Conservation (phyloP, 2,888 invertebrate genomes). For the Amblyjoppa fuscipennis region DNA sequence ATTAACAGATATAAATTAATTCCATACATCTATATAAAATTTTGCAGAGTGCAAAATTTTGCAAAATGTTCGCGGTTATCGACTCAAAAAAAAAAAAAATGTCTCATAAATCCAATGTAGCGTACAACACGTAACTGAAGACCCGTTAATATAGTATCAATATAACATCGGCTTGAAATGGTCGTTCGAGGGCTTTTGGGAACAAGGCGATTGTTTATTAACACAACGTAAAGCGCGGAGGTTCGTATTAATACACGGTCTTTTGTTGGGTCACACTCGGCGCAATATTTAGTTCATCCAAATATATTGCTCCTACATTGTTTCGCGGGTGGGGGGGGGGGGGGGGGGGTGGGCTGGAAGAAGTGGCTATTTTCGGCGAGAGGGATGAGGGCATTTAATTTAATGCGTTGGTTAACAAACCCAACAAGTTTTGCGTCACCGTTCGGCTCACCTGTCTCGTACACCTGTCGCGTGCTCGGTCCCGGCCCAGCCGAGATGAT, state of each 20-base stretch:
- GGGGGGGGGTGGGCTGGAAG: not conserved
- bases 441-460: conserved; percentile 72
- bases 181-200: not conserved
- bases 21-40: too few relatives aligned
- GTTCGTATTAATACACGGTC: not conserved
- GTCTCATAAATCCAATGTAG: not conserved
- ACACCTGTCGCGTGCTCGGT: conserved; percentile 72
- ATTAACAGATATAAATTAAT: too few relatives aligned
- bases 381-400: not conserved
- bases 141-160: not conserved
- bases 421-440: not conserved
- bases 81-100: too few relatives aligned
- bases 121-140: not conserved
- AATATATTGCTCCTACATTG: not conserved
- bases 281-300: not conserved
- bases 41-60: too few relatives aligned
- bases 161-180: not conserved
- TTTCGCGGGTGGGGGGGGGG: not conserved
- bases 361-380: not conserved
- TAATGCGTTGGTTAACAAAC: not conserved
- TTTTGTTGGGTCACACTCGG: not conserved
- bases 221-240: not conserved
- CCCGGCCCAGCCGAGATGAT: conserved; percentile 64
- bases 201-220: not conserved
- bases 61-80: too few relatives aligned